Conservation (phyloP, 2,113 vertebrate genomes). For the Cavia porcellus region DNA sequence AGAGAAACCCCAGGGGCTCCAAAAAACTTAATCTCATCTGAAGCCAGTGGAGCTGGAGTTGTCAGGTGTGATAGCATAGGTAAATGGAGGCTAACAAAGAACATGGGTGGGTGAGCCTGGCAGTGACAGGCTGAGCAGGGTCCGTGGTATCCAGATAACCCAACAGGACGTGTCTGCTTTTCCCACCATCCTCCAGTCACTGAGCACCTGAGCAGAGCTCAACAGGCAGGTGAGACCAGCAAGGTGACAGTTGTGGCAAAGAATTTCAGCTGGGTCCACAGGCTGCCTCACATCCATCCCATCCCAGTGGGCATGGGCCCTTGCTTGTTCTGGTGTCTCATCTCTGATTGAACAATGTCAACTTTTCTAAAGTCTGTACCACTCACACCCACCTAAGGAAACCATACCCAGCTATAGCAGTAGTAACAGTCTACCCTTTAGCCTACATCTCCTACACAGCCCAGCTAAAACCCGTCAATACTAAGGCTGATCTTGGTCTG, state of each 20-base stretch:
- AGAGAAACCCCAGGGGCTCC: background rate
- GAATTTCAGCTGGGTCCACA: background rate
- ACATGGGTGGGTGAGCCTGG: background rate
- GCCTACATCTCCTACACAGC: background rate
- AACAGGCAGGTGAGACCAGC: background rate
- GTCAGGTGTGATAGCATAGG: background rate
- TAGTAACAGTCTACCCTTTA: background rate
- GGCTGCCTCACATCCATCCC: background rate
- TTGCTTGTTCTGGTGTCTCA: background rate
- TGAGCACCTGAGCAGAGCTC: background rate
- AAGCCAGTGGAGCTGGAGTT: background rate
- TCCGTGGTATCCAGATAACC: too few species aligned
- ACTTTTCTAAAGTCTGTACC: background rate
- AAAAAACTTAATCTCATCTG: too few species aligned
- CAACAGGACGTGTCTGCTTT: background rate
- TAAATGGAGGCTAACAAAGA: fast-evolving
- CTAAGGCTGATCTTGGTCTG: background rate
- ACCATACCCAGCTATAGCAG: background rate
- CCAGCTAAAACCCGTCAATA: background rate
- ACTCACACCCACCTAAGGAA: background rate
- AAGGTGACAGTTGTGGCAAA: background rate
- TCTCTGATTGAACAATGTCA: background rate
- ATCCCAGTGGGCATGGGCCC: background rate
- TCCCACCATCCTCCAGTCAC: too few species aligned
- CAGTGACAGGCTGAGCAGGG: background rate